A percentile compares a stretch with the other conserved stretches of the same genome.
These are phyloP conservation scores for Orthonyx spaldingii DNA, from an alignment of 2,113 vertebrate species.

Conservation along the genomic window DNA sequence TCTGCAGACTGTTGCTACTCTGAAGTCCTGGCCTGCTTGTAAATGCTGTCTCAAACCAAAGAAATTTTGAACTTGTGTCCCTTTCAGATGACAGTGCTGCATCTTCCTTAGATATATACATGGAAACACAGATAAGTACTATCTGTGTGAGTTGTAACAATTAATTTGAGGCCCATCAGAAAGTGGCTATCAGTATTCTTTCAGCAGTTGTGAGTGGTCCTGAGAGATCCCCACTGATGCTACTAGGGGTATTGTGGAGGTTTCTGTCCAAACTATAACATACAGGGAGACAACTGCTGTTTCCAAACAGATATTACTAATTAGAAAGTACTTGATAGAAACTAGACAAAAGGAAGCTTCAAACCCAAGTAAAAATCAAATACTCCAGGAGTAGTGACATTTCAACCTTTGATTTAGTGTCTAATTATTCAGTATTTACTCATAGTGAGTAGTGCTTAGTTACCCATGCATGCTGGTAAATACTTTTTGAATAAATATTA, in stretches of 20 bases:
- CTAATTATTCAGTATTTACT: not conserved
- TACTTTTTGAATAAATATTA: not conserved
- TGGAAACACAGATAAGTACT: slow-evolving; percentile 14
- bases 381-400: not conserved
- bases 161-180: slow-evolving; percentile 7
- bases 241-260: not conserved
- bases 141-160: slow-evolving; percentile 35
- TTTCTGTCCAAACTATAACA: slow-evolving; percentile 3
- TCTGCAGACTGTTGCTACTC: not conserved
- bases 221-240: not conserved
- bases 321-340: slow-evolving; percentile 32
- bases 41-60: not conserved
- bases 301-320: not conserved
- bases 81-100: not conserved
- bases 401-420: not conserved
- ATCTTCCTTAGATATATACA: not conserved
- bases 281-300: not conserved
- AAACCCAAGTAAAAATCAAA: not conserved
- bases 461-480: not conserved
- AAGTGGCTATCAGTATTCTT: slow-evolving; percentile 3
- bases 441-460: not conserved
- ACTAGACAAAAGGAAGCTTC: slow-evolving; percentile 22
- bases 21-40: not conserved
- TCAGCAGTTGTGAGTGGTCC: slow-evolving; percentile 7
- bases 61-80: not conserved